These are phyloP conservation scores for Agrotis segetum DNA, from an alignment of 2,888 invertebrate species.

Conservation along the genomic window DNA sequence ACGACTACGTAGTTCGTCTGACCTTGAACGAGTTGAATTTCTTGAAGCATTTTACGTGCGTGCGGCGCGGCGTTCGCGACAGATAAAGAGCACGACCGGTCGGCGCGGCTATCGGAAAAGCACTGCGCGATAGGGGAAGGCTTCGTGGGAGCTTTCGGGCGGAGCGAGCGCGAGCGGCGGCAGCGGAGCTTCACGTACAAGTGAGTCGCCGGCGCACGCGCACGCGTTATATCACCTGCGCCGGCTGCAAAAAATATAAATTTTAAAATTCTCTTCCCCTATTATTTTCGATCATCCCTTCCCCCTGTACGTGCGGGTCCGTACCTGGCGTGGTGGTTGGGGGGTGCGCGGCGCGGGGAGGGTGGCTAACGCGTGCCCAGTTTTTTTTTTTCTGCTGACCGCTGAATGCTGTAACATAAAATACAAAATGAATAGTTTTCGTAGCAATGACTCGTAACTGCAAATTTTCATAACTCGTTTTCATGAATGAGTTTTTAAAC, in stretches of 20 bases:
- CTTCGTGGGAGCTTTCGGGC: constrained; percentile 77
- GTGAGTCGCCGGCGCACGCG: constrained; percentile 89
- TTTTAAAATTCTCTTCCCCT: constrained; percentile 91
- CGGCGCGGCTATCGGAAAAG: constrained; percentile 81
- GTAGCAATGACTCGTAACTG: constrained; percentile 18
- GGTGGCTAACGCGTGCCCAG: constrained; percentile 85
- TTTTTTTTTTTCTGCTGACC: constrained; percentile 87
- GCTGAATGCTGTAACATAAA: constrained; percentile 76
- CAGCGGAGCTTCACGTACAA: constrained; percentile 87
- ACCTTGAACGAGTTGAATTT: constrained; percentile 89
- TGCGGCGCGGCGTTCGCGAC: constrained; percentile 76
- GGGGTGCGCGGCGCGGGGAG: constrained; percentile 69
- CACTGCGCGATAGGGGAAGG: constrained; percentile 79
- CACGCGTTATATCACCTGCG: constrained; percentile 91
- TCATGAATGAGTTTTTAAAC: constrained; percentile 18
- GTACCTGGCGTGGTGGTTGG: constrained; percentile 86
- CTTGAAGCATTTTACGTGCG: constrained; percentile 89
- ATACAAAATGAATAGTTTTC: constrained; percentile 57
- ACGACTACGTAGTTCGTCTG: constrained; percentile 92
- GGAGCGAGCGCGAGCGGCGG: constrained; percentile 79
- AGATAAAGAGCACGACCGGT: constrained; percentile 78
- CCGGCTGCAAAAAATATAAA: constrained; percentile 91
- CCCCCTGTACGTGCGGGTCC: constrained; percentile 88
- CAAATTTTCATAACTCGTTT: constrained; percentile 12
- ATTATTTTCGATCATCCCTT: constrained; percentile 91